These are phyloP conservation scores for Nothura maculosa DNA, from an alignment of 2,797 vertebrate species.

Conservation along the genomic window DNA sequence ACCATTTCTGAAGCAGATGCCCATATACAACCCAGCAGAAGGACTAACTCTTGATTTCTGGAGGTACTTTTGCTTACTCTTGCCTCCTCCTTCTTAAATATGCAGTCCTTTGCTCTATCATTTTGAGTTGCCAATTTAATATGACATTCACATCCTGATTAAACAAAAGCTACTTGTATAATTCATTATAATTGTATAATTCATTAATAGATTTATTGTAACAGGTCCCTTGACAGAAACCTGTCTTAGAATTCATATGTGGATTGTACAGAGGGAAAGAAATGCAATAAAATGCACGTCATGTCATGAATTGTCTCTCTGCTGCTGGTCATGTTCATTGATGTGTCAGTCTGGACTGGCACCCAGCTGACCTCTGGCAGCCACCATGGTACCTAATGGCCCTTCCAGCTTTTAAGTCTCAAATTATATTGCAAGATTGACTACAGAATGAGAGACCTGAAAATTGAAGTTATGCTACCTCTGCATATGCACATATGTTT, in stretches of 20 bases:
- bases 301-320: fast-evolving
- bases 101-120: not conserved
- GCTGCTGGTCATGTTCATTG: fast-evolving
- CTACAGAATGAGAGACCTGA: not conserved
- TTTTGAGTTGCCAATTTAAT: not conserved
- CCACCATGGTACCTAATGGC: fast-evolving
- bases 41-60: not conserved
- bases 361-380: not conserved
- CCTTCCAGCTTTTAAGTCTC: not conserved
- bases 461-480: not conserved
- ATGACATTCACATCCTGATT: not conserved
- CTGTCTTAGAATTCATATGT: not conserved
- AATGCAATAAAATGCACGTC: not conserved
- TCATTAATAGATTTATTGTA: not conserved
- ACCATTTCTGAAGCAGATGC: not conserved
- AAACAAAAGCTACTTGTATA: not conserved
- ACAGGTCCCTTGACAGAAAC: not conserved
- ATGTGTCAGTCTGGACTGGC: not conserved
- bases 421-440: not conserved
- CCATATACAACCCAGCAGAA: not conserved
- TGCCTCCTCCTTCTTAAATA: not conserved
- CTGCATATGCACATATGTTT: not conserved
- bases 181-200: not conserved
- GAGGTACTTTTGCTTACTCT: not conserved
- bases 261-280: not conserved